phyloP scores from a whole-genome alignment of 1,140 invertebrate genomes.

The Hycleus phaleratus region DNA sequence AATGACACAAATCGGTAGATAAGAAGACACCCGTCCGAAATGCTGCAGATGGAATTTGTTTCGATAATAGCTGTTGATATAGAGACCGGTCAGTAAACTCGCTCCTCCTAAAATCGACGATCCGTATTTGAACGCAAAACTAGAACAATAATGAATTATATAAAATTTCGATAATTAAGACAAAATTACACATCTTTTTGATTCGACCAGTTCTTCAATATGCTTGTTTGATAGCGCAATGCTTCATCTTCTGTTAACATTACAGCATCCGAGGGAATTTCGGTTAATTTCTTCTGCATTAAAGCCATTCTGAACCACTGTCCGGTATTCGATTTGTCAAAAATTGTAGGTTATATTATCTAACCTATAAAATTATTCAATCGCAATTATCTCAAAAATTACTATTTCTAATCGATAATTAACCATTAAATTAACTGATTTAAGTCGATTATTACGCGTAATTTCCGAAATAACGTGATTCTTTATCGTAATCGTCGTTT shows the following conservation, averaged over 20 bases:
- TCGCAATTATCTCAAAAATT: too few relatives aligned
- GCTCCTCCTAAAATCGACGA: slow-evolving; percentile 16
- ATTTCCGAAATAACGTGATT: too few relatives aligned
- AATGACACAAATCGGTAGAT: slow-evolving; percentile 41
- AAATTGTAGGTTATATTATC: slow-evolving; percentile 1
- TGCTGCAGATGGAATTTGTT: slow-evolving; percentile 36
- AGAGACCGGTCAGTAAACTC: slow-evolving; percentile 32
- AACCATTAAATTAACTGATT: too few relatives aligned
- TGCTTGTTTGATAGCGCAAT: slow-evolving; percentile 40
- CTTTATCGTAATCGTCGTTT: too few relatives aligned
- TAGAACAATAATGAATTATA: slow-evolving; percentile 21
- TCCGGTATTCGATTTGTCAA: too few relatives aligned
- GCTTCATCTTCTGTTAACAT: slow-evolving; percentile 42
- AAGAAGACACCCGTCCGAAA: slow-evolving; percentile 39
- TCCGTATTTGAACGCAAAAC: slow-evolving; percentile 40
- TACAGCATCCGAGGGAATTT: slow-evolving; percentile 41
- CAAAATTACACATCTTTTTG: slow-evolving; percentile 39
- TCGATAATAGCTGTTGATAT: slow-evolving; percentile 42
- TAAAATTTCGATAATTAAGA: background rate
- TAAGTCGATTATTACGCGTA: too few relatives aligned
- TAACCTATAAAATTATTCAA: background rate
- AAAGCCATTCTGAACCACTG: slow-evolving; percentile 13
- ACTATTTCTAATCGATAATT: too few relatives aligned
- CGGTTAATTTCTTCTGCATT: slow-evolving; percentile 13
- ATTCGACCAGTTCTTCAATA: slow-evolving; percentile 41